Evolutionary conservation across 1,140 invertebrate genomes (phyloP), one percentile per base, ranked within the genome.

Genomic region (Phortica variegata): DNA sequence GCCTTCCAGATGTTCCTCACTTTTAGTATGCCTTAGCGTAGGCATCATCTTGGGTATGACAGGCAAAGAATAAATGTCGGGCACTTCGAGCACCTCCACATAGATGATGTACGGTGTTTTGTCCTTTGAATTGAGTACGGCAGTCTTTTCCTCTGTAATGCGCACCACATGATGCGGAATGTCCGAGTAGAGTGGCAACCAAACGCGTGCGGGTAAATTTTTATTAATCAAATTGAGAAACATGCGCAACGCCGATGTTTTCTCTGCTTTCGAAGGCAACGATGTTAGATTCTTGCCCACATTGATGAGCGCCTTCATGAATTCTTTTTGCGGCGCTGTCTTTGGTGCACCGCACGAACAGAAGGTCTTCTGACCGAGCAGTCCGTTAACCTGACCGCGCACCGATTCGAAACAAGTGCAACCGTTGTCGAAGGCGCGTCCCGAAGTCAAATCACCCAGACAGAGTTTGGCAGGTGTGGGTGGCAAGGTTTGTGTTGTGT

Each of bases 31-130:
- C 58, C 92, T 80, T 52, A 94, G 77, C 8, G 85, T 85, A 61
- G 85, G 86, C 77, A 87, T 85, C 73, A 89, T 84, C 79, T 93
- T 89, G 32, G 83, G 79, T 52, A 90, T 90, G 39, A 96, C 81
- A 12, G 88, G 84, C 12, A 87, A 87, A 10, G 84, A 86, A 53
- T 89, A 85, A 34, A 93, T 83, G 68, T 97, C 91, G 18, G 91
- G 86, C 23, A 96, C 93, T 78, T 95, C 91, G 12, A 98, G 79
- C 3, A 96, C 92, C 80, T 99, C 97, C 21, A 97, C 89, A 77
- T 98, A 99, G 60, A 99, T 89, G 68, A 98, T 90, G 75, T 96
- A 99, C 0, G 97, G 97, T 34, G 96, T 94, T 88, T 98, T 98
- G 77, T 98, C 96, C 82, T 99, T 99, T 40, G 95, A 98, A 77